Percentiles rank a stretch among this genome's conserved stretches.
Evolutionary conservation across 2,113 vertebrate genomes (phyloP).

Genomic region (Pipra filicauda): DNA sequence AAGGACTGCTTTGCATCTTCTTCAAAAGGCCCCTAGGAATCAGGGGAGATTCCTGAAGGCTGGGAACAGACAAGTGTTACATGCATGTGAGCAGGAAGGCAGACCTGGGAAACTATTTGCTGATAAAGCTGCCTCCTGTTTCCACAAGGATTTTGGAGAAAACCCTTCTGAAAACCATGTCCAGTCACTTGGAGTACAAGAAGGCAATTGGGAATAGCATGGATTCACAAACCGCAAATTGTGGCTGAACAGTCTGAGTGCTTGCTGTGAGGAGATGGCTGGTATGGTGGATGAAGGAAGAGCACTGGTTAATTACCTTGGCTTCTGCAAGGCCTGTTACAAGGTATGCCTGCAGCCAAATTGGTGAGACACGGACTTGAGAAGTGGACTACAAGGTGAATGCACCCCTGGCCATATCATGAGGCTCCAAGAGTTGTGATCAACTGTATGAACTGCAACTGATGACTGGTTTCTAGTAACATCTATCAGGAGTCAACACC

Average conservation of each 20-base stretch:
- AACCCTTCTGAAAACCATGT: not conserved
- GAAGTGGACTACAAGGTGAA: not conserved
- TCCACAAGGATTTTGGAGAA: not conserved
- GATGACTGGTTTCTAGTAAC: not conserved
- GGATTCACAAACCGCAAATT: not conserved
- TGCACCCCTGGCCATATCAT: rapidly evolving
- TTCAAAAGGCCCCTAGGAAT: not conserved
- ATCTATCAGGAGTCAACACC: not conserved
- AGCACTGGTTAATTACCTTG: not conserved
- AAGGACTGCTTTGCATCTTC: not conserved
- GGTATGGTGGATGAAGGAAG: not conserved
- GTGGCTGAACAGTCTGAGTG: not conserved
- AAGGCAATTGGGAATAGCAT: not conserved
- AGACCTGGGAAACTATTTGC: not conserved
- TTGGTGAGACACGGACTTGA: not conserved
- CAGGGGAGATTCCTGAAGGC: not conserved
- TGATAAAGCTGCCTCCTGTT: not conserved
- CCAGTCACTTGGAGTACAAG: not conserved
- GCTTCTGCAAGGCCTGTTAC: not conserved
- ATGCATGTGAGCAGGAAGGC: not conserved
- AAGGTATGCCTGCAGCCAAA: not conserved
- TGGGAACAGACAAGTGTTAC: not conserved
- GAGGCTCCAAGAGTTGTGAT: not conserved
- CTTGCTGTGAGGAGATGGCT: not conserved
- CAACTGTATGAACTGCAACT: not conserved